A percentile compares a stretch with the other conserved stretches of the same genome.
These are phyloP conservation scores for Polydrusus cervinus DNA, from an alignment of 2,888 invertebrate species.

Conservation along the genomic window DNA sequence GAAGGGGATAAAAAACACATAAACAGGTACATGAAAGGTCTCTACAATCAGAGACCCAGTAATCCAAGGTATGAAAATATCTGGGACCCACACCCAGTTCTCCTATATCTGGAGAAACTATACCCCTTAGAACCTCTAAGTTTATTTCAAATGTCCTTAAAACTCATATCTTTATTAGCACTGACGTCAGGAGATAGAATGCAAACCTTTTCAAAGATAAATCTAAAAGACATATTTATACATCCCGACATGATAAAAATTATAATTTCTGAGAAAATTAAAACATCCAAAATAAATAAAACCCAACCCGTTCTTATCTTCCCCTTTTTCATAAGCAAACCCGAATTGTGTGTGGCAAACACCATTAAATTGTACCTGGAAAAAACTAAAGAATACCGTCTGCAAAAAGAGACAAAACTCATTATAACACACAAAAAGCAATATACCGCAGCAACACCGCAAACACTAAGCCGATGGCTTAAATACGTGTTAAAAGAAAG, in stretches of 20 bases:
- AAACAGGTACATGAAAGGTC: conserved; percentile 31
- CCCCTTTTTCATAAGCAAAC: not conserved
- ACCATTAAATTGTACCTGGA: not conserved
- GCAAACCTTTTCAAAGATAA: too few relatives aligned
- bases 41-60: not conserved
- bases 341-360: not conserved
- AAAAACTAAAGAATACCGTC: not conserved
- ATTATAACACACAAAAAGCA: conserved; percentile 7
- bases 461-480: not conserved
- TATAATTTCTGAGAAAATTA: not conserved
- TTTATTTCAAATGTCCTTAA: not conserved
- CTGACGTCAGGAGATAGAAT: conserved; percentile 30
- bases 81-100: not conserved
- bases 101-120: not conserved
- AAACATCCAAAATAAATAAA: not conserved
- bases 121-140: not conserved
- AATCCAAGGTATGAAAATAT: conserved; percentile 21
- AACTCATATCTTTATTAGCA: conserved; percentile 36
- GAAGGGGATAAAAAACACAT: conserved; percentile 22
- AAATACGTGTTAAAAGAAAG: too few relatives aligned
- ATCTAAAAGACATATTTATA: not conserved
- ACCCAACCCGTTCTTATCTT: not conserved
- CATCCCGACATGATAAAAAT: not conserved
- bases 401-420: not conserved
- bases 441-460: not conserved